These are phyloP conservation scores for Australoheros scitulus DNA, from an alignment of 2,113 vertebrate species.

Conservation along the genomic window DNA sequence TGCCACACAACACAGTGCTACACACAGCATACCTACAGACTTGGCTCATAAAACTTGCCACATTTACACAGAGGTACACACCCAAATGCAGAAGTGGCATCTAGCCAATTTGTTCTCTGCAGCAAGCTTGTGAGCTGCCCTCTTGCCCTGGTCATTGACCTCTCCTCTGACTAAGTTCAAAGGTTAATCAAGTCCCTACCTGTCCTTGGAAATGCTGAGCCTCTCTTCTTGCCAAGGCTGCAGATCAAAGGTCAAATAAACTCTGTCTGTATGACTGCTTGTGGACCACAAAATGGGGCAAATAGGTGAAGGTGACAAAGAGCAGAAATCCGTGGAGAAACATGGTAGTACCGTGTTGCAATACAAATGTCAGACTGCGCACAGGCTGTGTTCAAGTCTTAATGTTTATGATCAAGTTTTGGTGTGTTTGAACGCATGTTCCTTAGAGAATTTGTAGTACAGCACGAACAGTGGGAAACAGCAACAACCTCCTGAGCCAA, in stretches of 20 bases:
- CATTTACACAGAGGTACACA: slow-evolving; percentile 34
- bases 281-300: slow-evolving; percentile 51
- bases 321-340: slow-evolving; percentile 48
- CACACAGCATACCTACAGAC: background rate
- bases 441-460: slow-evolving; percentile 56
- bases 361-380: slow-evolving; percentile 62
- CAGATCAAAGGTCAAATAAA: slow-evolving; percentile 71
- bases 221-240: slow-evolving; percentile 58
- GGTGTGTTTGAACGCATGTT: slow-evolving; percentile 24
- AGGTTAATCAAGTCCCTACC: slow-evolving; percentile 79
- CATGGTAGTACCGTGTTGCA: slow-evolving; percentile 33
- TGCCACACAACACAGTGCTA: background rate
- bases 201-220: slow-evolving; percentile 76
- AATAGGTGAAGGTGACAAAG: slow-evolving; percentile 70
- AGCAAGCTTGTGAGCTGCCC: slow-evolving; percentile 67
- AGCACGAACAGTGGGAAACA: slow-evolving; percentile 36
- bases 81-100: slow-evolving; percentile 53
- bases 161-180: slow-evolving; percentile 72
- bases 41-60: background rate
- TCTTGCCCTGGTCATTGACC: slow-evolving; percentile 68
- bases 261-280: slow-evolving; percentile 73
- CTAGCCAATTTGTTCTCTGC: slow-evolving; percentile 60
- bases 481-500: background rate
- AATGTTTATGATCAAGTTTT: slow-evolving; percentile 50
- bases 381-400: slow-evolving; percentile 31